Conservation (phyloP, 1,140 invertebrate species). For the Pogonus chalceus region DNA sequence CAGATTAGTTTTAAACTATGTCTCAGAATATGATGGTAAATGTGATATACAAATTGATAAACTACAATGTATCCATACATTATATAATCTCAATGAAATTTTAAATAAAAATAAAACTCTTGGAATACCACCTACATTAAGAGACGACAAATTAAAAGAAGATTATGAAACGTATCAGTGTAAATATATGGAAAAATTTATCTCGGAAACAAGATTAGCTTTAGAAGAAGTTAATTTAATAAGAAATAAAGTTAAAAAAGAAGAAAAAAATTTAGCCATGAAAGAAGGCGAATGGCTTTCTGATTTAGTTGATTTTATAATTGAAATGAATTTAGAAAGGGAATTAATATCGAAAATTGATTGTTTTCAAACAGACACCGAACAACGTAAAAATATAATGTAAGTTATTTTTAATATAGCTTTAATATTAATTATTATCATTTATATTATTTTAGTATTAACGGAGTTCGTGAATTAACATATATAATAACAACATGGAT, state of each 20-base stretch:
- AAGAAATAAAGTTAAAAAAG: conserved; percentile 6
- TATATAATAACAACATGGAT: conserved; percentile 21
- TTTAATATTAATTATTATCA: too few species aligned
- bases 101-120: conserved; percentile 26
- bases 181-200: conserved; percentile 49
- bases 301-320: conserved; percentile 23
- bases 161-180: conserved; percentile 45
- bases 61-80: conserved; percentile 52
- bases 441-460: too few species aligned
- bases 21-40: conserved; percentile 41
- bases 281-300: conserved; percentile 26
- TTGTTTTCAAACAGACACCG: too few species aligned
- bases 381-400: too few species aligned
- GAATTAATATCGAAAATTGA: not conserved
- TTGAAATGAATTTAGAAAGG: conserved; percentile 15
- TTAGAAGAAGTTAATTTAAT: conserved; percentile 13
- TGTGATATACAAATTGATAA: conserved; percentile 34
- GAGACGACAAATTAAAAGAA: conserved; percentile 39
- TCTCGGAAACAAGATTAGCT: conserved; percentile 15
- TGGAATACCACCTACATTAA: conserved; percentile 38
- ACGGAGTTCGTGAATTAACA: too few species aligned
- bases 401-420: too few species aligned
- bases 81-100: conserved; percentile 54
- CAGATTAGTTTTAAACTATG: conserved; percentile 44
- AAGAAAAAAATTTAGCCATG: conserved; percentile 18